Base-by-base conservation (phyloP, 2,888 invertebrate genomes). In the Listrodromus nycthemerus region DNA sequence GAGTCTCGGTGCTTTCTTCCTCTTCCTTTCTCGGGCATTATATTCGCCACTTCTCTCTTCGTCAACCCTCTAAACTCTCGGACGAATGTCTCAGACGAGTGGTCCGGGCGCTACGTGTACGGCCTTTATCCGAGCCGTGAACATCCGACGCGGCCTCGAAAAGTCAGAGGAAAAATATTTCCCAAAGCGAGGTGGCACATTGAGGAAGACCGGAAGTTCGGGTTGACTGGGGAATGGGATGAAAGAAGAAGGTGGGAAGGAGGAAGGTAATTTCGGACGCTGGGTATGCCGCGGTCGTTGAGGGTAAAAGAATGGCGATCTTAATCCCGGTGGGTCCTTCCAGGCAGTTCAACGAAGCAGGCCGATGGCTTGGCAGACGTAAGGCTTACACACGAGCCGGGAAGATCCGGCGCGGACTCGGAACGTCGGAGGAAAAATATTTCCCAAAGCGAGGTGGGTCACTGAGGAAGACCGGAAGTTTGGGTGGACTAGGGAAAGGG, bases 11-110 rank as follows among this genome's bases (percentile, higher is more conserved):
- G 77, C 82, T 79, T 78, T 77, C 67, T 13, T 71, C 61, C 58
- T 41, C 63, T 33, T 21, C n/a, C 70, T 58, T 50, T 71, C 58
- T 37, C 55, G 21, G 27, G 65, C 52, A 21, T 48, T 63, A 52
- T 80, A 37, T 48, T 74, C 80, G 52, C 55, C 45, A 48, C 58
- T 69, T 76, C 45, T 41, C 67, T 50, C 71, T 87, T 86, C 33
- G 84, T 87, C 85, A 86, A 85, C 81, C 74, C 74, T 74, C 61
- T 61, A 74, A 74, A 74, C 63, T 73, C 63, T 19, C 45, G 58
- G 76, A 45, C 55, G 55, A 65, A 66, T 66, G 24, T 37, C 66
- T 76, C 27, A 8, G 58, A 50, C 65, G 76, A 76, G 73, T 76
- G 66, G 66, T 63, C n/a, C 45, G 63, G 30, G 13, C 13, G 33